Evolutionary conservation across 2,113 vertebrate genomes (phyloP).

Genomic region (Jaculus jaculus): DNA sequence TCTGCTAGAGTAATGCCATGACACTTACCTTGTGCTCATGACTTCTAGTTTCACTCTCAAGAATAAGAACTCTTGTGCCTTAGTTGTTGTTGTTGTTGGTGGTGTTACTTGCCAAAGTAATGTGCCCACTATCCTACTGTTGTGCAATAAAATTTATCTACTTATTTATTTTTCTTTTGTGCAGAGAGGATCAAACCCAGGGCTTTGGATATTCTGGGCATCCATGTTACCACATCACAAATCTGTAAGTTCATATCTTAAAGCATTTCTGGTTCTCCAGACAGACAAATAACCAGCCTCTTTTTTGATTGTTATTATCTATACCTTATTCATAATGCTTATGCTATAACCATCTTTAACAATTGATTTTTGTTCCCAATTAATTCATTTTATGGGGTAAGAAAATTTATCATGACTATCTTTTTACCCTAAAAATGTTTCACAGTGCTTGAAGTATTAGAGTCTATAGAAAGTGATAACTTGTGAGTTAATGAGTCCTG

Average conservation of each 20-base stretch:
- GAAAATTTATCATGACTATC: not conserved
- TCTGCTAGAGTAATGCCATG: too few relatives aligned
- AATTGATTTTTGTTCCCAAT: not conserved
- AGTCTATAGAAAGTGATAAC: not conserved
- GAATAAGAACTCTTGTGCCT: not conserved
- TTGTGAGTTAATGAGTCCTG: not conserved
- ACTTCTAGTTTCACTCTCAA: not conserved
- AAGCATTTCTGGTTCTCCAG: not conserved
- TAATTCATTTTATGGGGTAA: not conserved
- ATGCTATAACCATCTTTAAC: not conserved
- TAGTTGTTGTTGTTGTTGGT: not conserved
- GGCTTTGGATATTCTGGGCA: not conserved
- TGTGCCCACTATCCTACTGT: not conserved
- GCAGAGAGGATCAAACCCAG: not conserved
- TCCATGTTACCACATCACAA: too few relatives aligned
- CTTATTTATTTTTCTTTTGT: not conserved
- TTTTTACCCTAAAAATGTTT: not conserved
- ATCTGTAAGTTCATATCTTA: not conserved
- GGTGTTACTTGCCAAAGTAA: not conserved
- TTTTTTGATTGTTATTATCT: not conserved
- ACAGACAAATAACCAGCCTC: accelerated
- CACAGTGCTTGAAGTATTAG: not conserved
- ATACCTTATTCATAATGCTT: not conserved
- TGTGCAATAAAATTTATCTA: not conserved
- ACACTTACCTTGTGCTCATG: not conserved